Evolutionary conservation across 2,113 vertebrate species (phyloP), one percentile per base, ranked within the genome.

Genomic region (Chitala chitala): DNA sequence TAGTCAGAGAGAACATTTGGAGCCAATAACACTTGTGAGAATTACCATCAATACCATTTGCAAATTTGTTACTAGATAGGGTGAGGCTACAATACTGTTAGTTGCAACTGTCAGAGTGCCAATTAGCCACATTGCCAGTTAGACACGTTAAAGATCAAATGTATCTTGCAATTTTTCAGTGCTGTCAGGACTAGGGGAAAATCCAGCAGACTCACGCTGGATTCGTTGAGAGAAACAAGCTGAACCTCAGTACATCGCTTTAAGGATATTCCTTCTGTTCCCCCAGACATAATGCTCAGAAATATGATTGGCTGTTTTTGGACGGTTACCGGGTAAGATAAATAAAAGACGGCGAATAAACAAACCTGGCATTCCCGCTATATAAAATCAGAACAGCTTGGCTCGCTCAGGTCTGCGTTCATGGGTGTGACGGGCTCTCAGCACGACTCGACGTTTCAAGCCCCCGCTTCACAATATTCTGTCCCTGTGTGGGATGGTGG

Each of bases 381-480:
- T 74, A 59, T 29, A 51, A 38, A 68, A 71, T 63, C 31, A 73
- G 58, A 73, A 36, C 65, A 64, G 76, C 46, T 33, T 38, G 58
- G 72, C 76, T 74, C 46, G 29, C 36, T 72, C 40, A 15, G 73
- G 78, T 64, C 71, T 24, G 56, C 56, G 59, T 73, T 59, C 59
- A 80, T 75, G 77, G 81, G 81, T 78, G 79, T 81, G 78, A 78
- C 79, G 24, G 63, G 42, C 59, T 68, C 76, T 71, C 80, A 72
- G 75, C 48, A 70, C 24, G 2, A 36, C 61, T 10, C 59, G 13
- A 46, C 42, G 29, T 36, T 73, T 40, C 15, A 42, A 54, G 59
- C 44, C 33, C 72, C 56, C 38, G 56, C 70, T 76, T 55, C 24
- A 74, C 66, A 56, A 72, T 80, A 24, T 61, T 71, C 80, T 81